Evolutionary conservation across 2,797 vertebrate species (phyloP).

Genomic region (Zalophus californianus): DNA sequence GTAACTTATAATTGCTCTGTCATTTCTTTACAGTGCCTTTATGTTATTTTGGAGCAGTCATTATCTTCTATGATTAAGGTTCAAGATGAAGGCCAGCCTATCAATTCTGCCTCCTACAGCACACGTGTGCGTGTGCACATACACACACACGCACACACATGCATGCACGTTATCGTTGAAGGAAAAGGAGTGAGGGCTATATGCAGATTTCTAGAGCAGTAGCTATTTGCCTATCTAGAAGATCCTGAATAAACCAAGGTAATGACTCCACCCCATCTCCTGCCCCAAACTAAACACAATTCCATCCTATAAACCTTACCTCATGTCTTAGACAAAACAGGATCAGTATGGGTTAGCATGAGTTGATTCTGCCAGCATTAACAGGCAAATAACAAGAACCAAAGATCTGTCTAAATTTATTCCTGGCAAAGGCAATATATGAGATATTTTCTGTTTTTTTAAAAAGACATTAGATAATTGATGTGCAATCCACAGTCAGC

Average conservation of each 20-base stretch:
- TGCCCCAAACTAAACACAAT: background rate
- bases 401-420: slow-evolving; percentile 37
- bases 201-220: background rate
- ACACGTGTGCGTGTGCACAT: no score
- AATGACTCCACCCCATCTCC: background rate
- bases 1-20: background rate
- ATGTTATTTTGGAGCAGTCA: background rate
- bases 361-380: slow-evolving; percentile 3
- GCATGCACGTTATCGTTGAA: background rate
- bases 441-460: slow-evolving; percentile 61
- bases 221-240: background rate
- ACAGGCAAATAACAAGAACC: slow-evolving; percentile 48
- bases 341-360: background rate
- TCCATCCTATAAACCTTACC: background rate
- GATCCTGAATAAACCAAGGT: background rate
- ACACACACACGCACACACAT: background rate
- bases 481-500: background rate
- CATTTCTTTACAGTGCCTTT: slow-evolving; percentile 23
- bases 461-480: slow-evolving; percentile 47
- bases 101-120: background rate
- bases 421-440: slow-evolving; percentile 54
- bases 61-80: slow-evolving; percentile 32
- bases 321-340: slow-evolving; percentile 37
- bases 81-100: background rate
- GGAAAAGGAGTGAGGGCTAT: background rate